phyloP scores from a whole-genome alignment of 2,113 vertebrate genomes.

The Pollimyrus isidori region DNA sequence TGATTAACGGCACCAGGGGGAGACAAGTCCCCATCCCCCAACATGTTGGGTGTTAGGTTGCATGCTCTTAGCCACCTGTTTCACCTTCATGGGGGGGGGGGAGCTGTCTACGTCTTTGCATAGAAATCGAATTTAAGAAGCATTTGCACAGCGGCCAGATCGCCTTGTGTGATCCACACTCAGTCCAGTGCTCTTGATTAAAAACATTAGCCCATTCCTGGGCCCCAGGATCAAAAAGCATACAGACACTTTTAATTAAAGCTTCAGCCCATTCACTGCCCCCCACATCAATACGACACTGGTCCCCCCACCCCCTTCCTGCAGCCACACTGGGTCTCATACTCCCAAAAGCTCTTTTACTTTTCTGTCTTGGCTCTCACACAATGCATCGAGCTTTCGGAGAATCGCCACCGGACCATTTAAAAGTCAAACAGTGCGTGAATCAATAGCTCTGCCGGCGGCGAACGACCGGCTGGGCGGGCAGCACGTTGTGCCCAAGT shows the following conservation, averaged over 20 bases:
- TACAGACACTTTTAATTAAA: conserved; percentile 5
- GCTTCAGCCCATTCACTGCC: conserved; percentile 4
- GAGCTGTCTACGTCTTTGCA: not conserved
- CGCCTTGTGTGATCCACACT: conserved; percentile 42
- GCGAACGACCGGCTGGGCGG: not conserved
- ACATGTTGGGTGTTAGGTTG: too few species aligned
- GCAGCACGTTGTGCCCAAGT: not conserved
- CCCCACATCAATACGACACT: not conserved
- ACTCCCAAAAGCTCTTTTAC: not conserved
- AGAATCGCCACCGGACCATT: not conserved
- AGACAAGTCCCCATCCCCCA: not conserved
- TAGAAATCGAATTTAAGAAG: conserved; percentile 14
- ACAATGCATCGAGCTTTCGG: not conserved
- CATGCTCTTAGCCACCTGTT: conserved; percentile 6
- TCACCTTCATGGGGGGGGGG: conserved; percentile 15
- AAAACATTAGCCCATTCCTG: conserved; percentile 49
- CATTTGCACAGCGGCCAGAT: not conserved
- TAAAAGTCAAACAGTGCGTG: not conserved
- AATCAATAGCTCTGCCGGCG: not conserved
- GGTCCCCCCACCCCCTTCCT: not conserved
- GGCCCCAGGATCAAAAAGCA: conserved; percentile 38
- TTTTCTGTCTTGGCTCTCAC: not conserved
- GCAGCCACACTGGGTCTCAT: not conserved
- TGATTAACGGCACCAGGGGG: not conserved
- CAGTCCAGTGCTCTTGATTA: conserved; percentile 52